Percentiles rank a stretch among this genome's conserved stretches.
Evolutionary conservation across 1,140 invertebrate genomes (phyloP).

Genomic region (Proctacanthus coquilletti): DNA sequence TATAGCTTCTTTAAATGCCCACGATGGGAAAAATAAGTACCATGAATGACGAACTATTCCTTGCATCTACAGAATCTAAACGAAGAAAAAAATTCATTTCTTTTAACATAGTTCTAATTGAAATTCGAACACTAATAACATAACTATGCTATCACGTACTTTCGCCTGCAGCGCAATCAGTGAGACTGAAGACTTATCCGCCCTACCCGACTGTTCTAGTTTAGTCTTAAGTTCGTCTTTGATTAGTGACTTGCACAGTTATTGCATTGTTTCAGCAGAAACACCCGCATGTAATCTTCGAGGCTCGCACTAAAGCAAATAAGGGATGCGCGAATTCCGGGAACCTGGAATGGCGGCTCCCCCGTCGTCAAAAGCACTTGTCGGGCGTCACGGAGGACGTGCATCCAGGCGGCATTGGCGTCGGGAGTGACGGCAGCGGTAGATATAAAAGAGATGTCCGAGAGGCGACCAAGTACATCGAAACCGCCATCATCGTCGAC

Average conservation of each 20-base stretch:
- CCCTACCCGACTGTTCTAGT: too few species aligned
- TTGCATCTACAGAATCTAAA: too few species aligned
- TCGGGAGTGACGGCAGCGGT: slow-evolving; percentile 23
- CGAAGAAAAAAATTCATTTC: too few species aligned
- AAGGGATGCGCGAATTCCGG: slow-evolving; percentile 75
- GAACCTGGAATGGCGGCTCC: slow-evolving; percentile 54
- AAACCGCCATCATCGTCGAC: slow-evolving; percentile 81
- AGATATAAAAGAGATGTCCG: slow-evolving; percentile 60
- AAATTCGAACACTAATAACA: neutral
- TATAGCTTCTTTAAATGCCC: too few species aligned
- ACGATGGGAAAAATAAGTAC: too few species aligned
- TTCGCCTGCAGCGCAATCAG: too few species aligned
- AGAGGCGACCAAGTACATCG: slow-evolving; percentile 80
- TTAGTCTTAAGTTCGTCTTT: too few species aligned
- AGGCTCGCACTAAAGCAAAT: slow-evolving; percentile 70
- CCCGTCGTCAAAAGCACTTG: slow-evolving; percentile 46
- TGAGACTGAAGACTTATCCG: too few species aligned
- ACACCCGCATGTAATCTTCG: slow-evolving; percentile 92
- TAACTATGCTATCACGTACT: too few species aligned
- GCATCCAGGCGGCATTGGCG: slow-evolving; percentile 26
- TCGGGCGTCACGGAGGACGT: slow-evolving; percentile 32
- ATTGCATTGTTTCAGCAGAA: slow-evolving; percentile 61
- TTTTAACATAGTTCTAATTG: too few species aligned
- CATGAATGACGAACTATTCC: too few species aligned
- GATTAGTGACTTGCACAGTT: slow-evolving; percentile 27